Evolutionary conservation across 2,797 vertebrate genomes (phyloP).

Genomic region (Myiotriccus ornatus): DNA sequence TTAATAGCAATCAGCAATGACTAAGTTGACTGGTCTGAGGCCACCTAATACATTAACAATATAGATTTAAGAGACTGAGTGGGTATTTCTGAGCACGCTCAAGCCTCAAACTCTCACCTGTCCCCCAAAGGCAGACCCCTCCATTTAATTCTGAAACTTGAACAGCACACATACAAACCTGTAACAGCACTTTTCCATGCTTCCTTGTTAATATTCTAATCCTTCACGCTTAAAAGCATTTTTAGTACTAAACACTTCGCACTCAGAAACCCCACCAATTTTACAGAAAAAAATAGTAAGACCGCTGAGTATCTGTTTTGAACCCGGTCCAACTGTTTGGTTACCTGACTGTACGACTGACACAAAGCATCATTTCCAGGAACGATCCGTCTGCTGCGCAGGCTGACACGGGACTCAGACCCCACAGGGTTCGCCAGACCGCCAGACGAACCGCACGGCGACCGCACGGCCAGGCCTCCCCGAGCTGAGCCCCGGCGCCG

Average conservation of each 20-base stretch:
- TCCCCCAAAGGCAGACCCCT: not conserved
- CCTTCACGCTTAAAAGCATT: not conserved
- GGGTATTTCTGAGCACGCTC: rapidly evolving
- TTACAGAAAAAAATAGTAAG: not conserved
- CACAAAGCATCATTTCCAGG: not conserved
- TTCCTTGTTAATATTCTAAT: not conserved
- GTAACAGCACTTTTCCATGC: rapidly evolving
- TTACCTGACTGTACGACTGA: not conserved
- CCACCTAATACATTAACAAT: not conserved
- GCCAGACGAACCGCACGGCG: not conserved
- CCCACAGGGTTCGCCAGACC: too few species aligned
- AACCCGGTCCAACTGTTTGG: not conserved
- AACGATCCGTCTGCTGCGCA: rapidly evolving
- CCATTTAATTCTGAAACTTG: not conserved
- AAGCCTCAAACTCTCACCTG: not conserved
- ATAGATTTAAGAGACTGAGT: rapidly evolving
- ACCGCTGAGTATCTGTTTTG: rapidly evolving
- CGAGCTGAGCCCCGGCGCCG: too few species aligned
- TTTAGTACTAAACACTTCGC: not conserved
- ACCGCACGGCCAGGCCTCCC: not conserved
- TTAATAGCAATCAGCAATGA: not conserved
- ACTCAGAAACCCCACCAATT: not conserved
- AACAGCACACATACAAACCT: not conserved
- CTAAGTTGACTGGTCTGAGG: not conserved
- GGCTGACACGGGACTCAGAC: not conserved